Evolutionary conservation across 2,888 invertebrate species (phyloP), one percentile per base, ranked within the genome.

Genomic region (Drosophila pegasa): DNA sequence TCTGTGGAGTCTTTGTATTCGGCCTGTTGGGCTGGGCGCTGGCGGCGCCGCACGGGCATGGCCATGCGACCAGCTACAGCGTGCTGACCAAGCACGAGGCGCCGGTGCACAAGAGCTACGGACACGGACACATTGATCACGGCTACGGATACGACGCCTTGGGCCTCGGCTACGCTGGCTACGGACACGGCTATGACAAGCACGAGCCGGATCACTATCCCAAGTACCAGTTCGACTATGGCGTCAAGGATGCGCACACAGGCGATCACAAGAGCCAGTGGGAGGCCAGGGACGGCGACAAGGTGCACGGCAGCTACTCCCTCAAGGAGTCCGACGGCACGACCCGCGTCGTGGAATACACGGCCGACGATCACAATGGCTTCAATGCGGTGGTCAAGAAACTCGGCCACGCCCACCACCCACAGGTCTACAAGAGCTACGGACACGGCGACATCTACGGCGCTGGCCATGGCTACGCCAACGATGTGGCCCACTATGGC

Each of bases 221-320:
- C 37, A 92, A 93, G 80, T 93, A 93, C 69, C 88, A 91, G 18
- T 93, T 92, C 71, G 92, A 93, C 71, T 93, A 93, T 74, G 93
- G 93, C 2, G 93, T 93, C n/a, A 92, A 93, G 71, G 93, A 93
- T 66, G 86, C 91, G 0, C 93, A 93, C 38, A 93, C 93, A 2
- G 93, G 93, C 2, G 93, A 93, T 62, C 90, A 92, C 22, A 93
- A 93, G 78, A 92, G 92, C 64, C 93, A 93, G 73, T 92, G 93
- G 90, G 94, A 94, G 83, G 91, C 92, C 40, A 92, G 93, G 37
- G 93, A 93, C 78, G 94, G 94, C 25, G 93, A 93, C 79, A 87
- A 90, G 63, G 94, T 94, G 6, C 93, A 93, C 72, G 91, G 91
- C 88, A 78, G 89, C 50, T 94, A 94, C 76, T 92, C 92, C 1